Percentiles rank a stretch among this genome's conserved stretches.
These are phyloP conservation scores for Urechis unicinctus DNA, from an alignment of 2,888 invertebrate genomes.

Conservation along the genomic window DNA sequence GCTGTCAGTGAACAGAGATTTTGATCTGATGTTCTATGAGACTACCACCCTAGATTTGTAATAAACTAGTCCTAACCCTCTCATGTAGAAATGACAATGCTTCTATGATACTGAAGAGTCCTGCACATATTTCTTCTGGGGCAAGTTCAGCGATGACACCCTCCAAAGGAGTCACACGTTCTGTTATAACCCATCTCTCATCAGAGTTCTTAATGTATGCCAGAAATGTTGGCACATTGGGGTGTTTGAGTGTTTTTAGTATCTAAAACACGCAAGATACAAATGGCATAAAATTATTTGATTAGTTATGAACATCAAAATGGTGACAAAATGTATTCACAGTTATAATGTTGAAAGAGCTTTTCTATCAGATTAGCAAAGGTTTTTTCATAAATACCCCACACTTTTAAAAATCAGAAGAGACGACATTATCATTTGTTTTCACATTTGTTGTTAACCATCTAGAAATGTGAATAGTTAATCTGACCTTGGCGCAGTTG, in stretches of 20 bases:
- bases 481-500: background rate
- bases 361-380: too few species aligned
- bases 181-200: slow-evolving; percentile 72
- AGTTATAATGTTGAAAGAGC: background rate
- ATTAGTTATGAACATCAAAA: background rate
- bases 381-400: too few species aligned
- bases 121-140: slow-evolving; percentile 76
- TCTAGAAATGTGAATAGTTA: background rate
- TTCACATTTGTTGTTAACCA: background rate
- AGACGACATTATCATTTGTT: too few species aligned
- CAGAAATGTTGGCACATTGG: slow-evolving; percentile 75
- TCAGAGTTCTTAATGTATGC: slow-evolving; percentile 73
- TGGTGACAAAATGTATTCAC: background rate
- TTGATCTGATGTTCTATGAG: too few species aligned
- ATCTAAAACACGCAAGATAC: slow-evolving; percentile 58
- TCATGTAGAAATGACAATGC: slow-evolving; percentile 78
- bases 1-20: too few species aligned
- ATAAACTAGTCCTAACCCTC: slow-evolving; percentile 55
- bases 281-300: background rate
- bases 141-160: slow-evolving; percentile 63
- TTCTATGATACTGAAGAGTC: slow-evolving; percentile 72
- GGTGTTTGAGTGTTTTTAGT: slow-evolving; percentile 78
- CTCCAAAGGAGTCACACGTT: slow-evolving; percentile 71
- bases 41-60: background rate
- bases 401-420: too few species aligned